Conservation (phyloP, 2,113 vertebrate species). For the western clawed frog (Xenopus tropicalis) region UCB_Xtro_10.0 CM004444.2:141972001-141972500, state of each 20-base stretch:
- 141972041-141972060: slow-evolving; percentile 44
- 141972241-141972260: background rate
- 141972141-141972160: background rate
- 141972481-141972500: no score
- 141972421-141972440: no score
- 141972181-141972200: background rate
- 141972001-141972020: slow-evolving; percentile 10
- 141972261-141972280: no score
- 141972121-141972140: background rate
- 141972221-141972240: background rate
- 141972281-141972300: no score
- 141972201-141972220: background rate
- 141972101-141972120: slow-evolving; percentile 11
- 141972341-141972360: no score
- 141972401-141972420: no score
- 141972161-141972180: background rate
- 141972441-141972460: no score
- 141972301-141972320: no score
- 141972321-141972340: no score
- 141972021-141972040: slow-evolving; percentile 10
- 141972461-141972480: no score
- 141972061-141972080: slow-evolving; percentile 18
- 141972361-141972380: no score
- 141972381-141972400: no score
- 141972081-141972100: slow-evolving; percentile 7